Percentiles rank a stretch among this genome's conserved stretches.
These are phyloP conservation scores for Tympanoctomys barrerae DNA, from an alignment of 2,797 vertebrate species.

Conservation along the genomic window DNA sequence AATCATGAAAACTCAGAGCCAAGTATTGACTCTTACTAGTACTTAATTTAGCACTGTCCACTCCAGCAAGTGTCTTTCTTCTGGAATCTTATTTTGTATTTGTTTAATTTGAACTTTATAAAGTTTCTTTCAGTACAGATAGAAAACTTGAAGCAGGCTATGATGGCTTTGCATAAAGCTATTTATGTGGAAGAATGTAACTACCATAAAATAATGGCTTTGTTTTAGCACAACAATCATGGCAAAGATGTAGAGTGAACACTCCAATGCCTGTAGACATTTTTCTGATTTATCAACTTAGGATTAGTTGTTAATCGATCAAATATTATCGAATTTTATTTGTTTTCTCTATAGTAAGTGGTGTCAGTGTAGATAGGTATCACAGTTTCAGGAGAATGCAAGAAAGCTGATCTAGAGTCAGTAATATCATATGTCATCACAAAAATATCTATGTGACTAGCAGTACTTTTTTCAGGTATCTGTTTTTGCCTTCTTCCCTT, in stretches of 20 bases:
- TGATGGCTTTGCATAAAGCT: background rate
- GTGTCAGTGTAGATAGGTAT: background rate
- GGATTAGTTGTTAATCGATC: background rate
- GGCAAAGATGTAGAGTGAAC: background rate
- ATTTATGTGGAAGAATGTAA: background rate
- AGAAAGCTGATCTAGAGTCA: background rate
- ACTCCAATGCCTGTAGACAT: background rate
- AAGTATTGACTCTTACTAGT: background rate
- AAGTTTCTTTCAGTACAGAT: background rate
- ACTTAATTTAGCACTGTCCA: background rate
- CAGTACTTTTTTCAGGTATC: background rate
- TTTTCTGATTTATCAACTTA: background rate
- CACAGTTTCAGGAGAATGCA: background rate
- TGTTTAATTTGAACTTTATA: background rate
- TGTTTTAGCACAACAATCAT: background rate
- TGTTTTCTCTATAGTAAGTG: background rate
- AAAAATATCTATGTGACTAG: background rate
- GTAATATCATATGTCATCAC: conserved; percentile 35
- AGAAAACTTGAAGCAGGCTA: conserved; percentile 8
- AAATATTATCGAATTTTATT: background rate
- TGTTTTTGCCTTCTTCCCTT: conserved; percentile 23
- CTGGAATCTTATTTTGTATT: background rate
- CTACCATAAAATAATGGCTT: conserved; percentile 8
- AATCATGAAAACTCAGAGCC: background rate
- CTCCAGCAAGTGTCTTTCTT: conserved; percentile 24